Evolutionary conservation across 2,113 vertebrate genomes (phyloP), one percentile per base, ranked within the genome.

Genomic region (Naja naja): DNA sequence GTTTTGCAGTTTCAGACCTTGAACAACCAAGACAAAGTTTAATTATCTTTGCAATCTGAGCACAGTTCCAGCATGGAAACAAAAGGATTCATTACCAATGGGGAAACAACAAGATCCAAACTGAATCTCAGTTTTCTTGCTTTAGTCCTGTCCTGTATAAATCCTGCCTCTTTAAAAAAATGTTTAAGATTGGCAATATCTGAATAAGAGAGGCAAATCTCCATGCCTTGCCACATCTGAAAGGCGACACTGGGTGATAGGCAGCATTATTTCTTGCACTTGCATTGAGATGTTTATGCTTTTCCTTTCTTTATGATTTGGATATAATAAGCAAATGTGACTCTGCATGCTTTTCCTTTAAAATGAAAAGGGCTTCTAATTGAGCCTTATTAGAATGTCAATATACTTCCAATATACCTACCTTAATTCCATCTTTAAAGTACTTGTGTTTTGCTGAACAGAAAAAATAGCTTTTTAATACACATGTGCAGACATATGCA

Each of bases 341-440:
- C 92, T 85, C 22, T 91, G 53, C 23, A 30, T 86, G 74, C 16
- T 45, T 91, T 56, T 94, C 89, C 52, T 34, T 0, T 0, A 94
- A 34, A 92, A 94, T 74, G 64, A 34, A 93, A 23, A 94, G 88
- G 87, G 47, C 47, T 96, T 94, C 95, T 94, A 92, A 95, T 93
- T 89, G 96, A 94, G 64, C 30, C 90, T 97, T 93, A 96, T 97
- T 97, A 97, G 97, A 97, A 95, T 97, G 97, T 96, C 87, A 92
- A 94, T 94, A 94, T 93, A 34, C 89, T 94, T 94, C 95, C 81
- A 95, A 92, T 93, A 55, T 93, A 87, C 3, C 58, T 91, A 93
- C 55, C 20, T 23, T 96, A 96, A 95, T 94, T 94, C 93, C 64
- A 20, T 90, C 94, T 85, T 93, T 89, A 92, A 96, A 96, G 56